Base-by-base conservation (phyloP, 2,797 vertebrate genomes). In the Brachymystax lenok region DNA sequence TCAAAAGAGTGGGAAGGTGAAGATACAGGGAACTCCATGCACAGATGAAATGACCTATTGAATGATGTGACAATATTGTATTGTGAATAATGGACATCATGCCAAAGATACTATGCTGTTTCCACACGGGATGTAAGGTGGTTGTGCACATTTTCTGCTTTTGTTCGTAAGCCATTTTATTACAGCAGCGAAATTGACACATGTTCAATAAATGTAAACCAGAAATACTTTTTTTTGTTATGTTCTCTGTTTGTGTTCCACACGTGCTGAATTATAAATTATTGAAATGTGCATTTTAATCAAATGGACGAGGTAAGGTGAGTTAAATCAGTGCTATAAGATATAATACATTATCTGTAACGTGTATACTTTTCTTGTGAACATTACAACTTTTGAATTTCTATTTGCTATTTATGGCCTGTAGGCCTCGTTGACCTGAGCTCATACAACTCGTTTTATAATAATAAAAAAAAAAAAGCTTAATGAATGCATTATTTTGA, bases 141-240 rank as follows among this genome's bases (percentile, higher is more conserved):
- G 78, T 79, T 84, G 87, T 90, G 86, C 88, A 90, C 88, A 88
- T 86, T 54, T 84, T 80, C 71, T 81, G 89, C 83, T 90, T 86
- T 79, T 81, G 79, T 87, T 88, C 85, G 88, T 83, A 91, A 89
- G 87, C 86, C 86, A 88, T 91, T 89, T 87, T 87, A 86, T 77
- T 84, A 75, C 84, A 86, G 79, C 78, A 73, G 50, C 84, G 75
- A 82, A 82, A 81, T 85, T 82, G 80, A 90, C 82, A 85, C 86
- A 85, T 90, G 87, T 89, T 89, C 77, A 94, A 92, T 91, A 92
- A 93, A 94, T 76, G 83, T 86, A 79, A 89, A 85, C 75, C 80
- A 73, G 6, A 51, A 71, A 82, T 69, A 21, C 5, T 46, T 46
- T 21, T 50, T 68, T 27, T 72, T 73, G 56, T 66, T 73, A 63